These are phyloP conservation scores for Aromia moschata DNA, from an alignment of 2,888 invertebrate genomes.

Conservation along the genomic window DNA sequence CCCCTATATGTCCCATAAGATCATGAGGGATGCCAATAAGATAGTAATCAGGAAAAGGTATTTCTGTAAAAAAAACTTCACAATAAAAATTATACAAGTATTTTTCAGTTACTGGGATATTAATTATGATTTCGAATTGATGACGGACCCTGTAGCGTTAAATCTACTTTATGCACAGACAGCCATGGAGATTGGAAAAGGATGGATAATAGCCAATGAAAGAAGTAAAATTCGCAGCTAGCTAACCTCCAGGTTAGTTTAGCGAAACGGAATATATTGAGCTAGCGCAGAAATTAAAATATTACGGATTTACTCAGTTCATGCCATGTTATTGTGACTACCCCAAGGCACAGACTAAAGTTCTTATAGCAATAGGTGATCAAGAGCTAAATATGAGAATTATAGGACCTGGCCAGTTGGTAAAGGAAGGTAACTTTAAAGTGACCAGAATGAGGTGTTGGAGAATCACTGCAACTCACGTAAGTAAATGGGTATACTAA, in stretches of 20 bases:
- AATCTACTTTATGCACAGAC: constrained; percentile 90
- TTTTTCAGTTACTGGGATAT: constrained; percentile 86
- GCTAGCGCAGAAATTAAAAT: constrained; percentile 82
- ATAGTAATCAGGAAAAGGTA: constrained; percentile 89
- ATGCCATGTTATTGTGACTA: constrained; percentile 75
- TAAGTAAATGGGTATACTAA: constrained; percentile 60
- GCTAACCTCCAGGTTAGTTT: constrained; percentile 77
- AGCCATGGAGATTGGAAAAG: constrained; percentile 84
- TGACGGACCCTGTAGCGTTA: constrained; percentile 82
- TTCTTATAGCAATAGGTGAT: constrained; percentile 84
- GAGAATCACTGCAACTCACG: constrained; percentile 90
- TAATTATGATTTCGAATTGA: constrained; percentile 82
- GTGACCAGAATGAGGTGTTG: constrained; percentile 97
- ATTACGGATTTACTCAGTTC: constrained; percentile 90
- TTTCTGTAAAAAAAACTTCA: constrained; percentile 36
- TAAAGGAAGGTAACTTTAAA: constrained; percentile 88
- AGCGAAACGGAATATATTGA: constrained; percentile 89
- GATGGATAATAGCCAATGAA: constrained; percentile 85
- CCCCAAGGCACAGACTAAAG: constrained; percentile 73
- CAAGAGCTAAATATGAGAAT: constrained; percentile 82
- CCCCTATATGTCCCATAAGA: constrained; percentile 90
- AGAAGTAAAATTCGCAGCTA: no score
- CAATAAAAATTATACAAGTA: not conserved
- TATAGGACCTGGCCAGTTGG: constrained; percentile 67
- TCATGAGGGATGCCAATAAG: constrained; percentile 76